These are phyloP conservation scores for Probosciger aterrimus DNA, from an alignment of 2,113 vertebrate species.

Conservation along the genomic window DNA sequence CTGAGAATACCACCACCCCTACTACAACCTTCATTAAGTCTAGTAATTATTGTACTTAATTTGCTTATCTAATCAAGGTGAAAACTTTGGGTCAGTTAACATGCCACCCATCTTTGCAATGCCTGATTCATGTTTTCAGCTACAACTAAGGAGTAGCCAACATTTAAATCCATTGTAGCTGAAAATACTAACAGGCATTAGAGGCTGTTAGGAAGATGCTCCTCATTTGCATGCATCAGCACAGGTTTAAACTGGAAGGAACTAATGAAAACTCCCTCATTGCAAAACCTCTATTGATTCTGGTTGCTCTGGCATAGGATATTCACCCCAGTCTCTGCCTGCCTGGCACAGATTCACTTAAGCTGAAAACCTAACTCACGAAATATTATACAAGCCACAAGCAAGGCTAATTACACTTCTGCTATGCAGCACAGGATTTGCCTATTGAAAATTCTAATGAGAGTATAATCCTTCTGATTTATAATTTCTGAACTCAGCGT, in stretches of 20 bases:
- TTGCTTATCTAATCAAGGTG: background rate
- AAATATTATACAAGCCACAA: background rate
- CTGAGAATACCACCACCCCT: background rate
- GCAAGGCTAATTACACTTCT: background rate
- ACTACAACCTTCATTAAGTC: background rate
- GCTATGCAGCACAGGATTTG: background rate
- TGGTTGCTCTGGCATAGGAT: background rate
- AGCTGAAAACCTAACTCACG: background rate
- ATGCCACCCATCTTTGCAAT: background rate
- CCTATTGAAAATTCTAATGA: background rate
- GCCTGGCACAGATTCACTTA: background rate
- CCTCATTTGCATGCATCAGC: background rate
- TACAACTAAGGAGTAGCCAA: background rate
- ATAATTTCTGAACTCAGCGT: background rate
- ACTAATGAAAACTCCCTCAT: background rate
- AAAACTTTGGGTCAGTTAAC: background rate
- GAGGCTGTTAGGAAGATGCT: background rate
- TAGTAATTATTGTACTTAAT: background rate
- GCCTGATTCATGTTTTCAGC: background rate
- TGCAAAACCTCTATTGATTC: background rate
- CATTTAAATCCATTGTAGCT: background rate
- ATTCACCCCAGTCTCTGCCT: background rate
- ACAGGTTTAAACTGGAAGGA: background rate
- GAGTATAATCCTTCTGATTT: background rate
- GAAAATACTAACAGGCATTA: background rate